Percentiles rank a stretch among this genome's conserved stretches.
These are phyloP conservation scores for Tricholauxania praeusta DNA, from an alignment of 2,888 invertebrate genomes.

Conservation along the genomic window DNA sequence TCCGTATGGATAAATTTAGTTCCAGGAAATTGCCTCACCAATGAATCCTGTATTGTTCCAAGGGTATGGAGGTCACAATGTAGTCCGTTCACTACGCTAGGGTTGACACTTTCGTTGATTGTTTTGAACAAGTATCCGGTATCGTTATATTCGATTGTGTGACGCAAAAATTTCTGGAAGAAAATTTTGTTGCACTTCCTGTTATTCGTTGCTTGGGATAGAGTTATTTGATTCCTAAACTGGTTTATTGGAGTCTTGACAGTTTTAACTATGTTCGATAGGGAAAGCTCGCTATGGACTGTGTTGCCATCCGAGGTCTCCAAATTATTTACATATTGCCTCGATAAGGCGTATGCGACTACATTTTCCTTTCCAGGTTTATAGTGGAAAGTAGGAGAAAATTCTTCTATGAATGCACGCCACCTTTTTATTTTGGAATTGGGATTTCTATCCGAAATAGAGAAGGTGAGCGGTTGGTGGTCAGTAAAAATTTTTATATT, in stretches of 20 bases:
- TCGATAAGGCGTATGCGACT: slow-evolving; percentile 44
- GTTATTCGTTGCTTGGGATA: slow-evolving; percentile 29
- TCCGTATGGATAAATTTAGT: slow-evolving; percentile 39
- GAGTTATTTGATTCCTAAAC: slow-evolving; percentile 40
- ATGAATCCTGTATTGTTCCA: slow-evolving; percentile 33
- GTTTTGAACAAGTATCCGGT: slow-evolving; percentile 29
- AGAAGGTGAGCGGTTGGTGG: slow-evolving; percentile 45
- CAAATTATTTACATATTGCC: slow-evolving; percentile 37
- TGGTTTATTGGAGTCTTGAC: slow-evolving; percentile 34
- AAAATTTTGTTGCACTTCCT: slow-evolving; percentile 29
- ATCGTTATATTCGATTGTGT: slow-evolving; percentile 19
- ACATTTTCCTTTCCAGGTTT: slow-evolving; percentile 44
- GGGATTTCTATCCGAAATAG: slow-evolving; percentile 43
- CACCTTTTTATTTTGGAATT: slow-evolving; percentile 40
- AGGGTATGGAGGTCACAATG: slow-evolving; percentile 32
- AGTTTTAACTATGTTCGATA: slow-evolving; percentile 31
- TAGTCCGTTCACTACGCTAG: slow-evolving; percentile 33
- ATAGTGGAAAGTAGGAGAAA: slow-evolving; percentile 38
- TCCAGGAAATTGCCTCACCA: slow-evolving; percentile 1
- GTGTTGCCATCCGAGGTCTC: slow-evolving; percentile 12
- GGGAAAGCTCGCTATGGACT: slow-evolving; percentile 35
- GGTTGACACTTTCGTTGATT: slow-evolving; percentile 25
- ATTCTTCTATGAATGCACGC: slow-evolving; percentile 41
- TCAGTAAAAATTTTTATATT: slow-evolving; percentile 43
- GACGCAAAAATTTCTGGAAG: slow-evolving; percentile 29